Evolutionary conservation across 2,797 vertebrate species (phyloP), one percentile per base, ranked within the genome.

Genomic region (Micromesistius poutassou): DNA sequence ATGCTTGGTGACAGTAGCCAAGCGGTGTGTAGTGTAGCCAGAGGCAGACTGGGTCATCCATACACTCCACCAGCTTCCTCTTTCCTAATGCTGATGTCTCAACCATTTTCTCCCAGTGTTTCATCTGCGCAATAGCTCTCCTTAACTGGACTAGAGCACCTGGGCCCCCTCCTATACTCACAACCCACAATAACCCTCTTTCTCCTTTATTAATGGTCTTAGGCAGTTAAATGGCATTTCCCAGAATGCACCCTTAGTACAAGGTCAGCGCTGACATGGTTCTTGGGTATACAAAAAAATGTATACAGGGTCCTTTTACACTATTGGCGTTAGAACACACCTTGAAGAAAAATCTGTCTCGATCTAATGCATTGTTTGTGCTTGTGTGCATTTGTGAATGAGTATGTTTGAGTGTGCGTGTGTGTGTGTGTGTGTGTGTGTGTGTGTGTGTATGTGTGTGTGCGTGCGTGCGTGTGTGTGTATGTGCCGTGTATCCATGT

Each of bases 161-260:
- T 2, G 19, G 74, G 55, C 81, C 81, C 79, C 74, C 71, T 87
- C 76, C 72, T 76, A 74, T 71, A 30, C 30, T 10, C 68, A 3
- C 28, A 1, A 19, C 25, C 66, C 66, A 10, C 22, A 25, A 25
- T 12, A 10, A 8, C 66, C 5, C 36, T 72, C 30, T 68, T 73
- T 74, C 81, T 79, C 71, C 73, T 38, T 35, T 0, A 3, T 46
- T 79, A 88, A 85, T 81, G 85, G 88, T 90, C 84, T 25, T 88
- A 78, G 83, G 83, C 75, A 77, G 82, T 80, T 82, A 86, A 89
- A 90, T 76, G 82, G 77, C 79, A 83, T 89, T 88, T 89, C 35
- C 83, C 79, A 84, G 79, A 85, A 80, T 81, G 82, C 55, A 71
- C 86, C 86, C 84, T 71, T 79, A 87, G 86, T 80, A 82, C 79